phyloP scores from a whole-genome alignment of 2,113 vertebrate genomes.

The Typhlomys cinereus region DNA sequence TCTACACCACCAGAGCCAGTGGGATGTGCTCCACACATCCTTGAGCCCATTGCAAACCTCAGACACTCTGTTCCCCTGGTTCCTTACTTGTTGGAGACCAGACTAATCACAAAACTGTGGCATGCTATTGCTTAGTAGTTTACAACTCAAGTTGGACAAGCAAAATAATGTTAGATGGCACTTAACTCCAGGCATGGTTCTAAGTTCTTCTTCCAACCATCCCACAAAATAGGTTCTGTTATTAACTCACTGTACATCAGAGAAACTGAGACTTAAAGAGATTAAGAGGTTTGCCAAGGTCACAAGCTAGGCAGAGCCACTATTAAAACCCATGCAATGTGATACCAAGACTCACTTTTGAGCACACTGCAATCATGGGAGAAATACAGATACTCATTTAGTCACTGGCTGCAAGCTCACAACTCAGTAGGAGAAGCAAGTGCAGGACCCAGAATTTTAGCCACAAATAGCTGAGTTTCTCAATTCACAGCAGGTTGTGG shows the following conservation, averaged over 20 bases:
- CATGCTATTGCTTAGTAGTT: not conserved
- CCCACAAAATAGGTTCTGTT: not conserved
- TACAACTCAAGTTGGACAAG: conserved; percentile 37
- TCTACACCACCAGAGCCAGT: not conserved
- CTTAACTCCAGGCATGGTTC: not conserved
- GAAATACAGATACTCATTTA: not conserved
- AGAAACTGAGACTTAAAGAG: not conserved
- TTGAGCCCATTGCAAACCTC: not conserved
- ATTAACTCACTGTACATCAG: not conserved
- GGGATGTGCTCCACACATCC: not conserved
- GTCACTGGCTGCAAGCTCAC: not conserved
- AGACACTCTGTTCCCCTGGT: not conserved
- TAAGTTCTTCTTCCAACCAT: not conserved
- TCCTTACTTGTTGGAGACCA: not conserved
- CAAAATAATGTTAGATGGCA: not conserved
- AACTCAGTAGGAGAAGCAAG: not conserved
- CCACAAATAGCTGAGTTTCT: not conserved
- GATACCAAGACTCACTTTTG: not conserved
- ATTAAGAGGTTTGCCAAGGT: not conserved
- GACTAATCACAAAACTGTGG: not conserved
- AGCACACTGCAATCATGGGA: not conserved
- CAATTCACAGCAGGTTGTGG: not conserved
- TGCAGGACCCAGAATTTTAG: not conserved
- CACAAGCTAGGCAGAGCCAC: not conserved
- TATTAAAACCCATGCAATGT: not conserved